Evolutionary conservation across 2,888 invertebrate genomes (phyloP).

Genomic region (Eucriotettix oculatus): DNA sequence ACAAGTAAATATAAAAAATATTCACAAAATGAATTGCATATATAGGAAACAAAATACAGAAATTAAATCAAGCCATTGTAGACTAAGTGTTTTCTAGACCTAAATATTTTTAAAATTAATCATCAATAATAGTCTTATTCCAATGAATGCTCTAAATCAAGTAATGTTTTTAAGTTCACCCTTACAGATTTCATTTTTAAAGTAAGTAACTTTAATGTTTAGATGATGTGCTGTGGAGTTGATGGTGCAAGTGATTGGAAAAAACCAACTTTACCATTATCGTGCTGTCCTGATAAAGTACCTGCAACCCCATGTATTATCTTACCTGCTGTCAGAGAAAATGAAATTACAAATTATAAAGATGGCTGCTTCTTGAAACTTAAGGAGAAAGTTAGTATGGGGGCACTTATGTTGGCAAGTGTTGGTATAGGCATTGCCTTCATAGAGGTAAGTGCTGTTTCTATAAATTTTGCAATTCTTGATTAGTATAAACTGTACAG

Average conservation of each 20-base stretch:
- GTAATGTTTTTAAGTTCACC: too few species aligned
- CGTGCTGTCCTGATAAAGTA: constrained; percentile 3
- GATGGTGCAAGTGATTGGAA: constrained; percentile 8
- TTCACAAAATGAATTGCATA: too few species aligned
- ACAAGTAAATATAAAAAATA: too few species aligned
- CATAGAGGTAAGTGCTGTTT: constrained; percentile 31
- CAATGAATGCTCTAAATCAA: too few species aligned
- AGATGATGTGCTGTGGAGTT: constrained; percentile 12
- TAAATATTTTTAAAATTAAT: too few species aligned
- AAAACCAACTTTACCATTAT: constrained; percentile 3
- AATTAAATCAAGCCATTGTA: too few species aligned
- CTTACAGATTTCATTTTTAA: too few species aligned
- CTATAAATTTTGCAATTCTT: too few species aligned
- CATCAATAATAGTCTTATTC: too few species aligned
- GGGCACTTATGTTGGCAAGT: constrained; percentile 35
- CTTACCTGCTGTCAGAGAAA: not conserved
- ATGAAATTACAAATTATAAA: constrained; percentile 22
- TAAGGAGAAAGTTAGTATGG: constrained; percentile 32
- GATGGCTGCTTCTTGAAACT: constrained; percentile 37
- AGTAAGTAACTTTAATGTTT: not conserved
- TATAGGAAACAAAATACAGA: too few species aligned
- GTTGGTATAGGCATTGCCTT: constrained; percentile 49
- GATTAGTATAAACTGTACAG: too few species aligned
- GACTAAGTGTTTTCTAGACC: too few species aligned
- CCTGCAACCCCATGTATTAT: not conserved